Conservation (phyloP, 2,888 invertebrate species). For the Rotaria macrura region DNA sequence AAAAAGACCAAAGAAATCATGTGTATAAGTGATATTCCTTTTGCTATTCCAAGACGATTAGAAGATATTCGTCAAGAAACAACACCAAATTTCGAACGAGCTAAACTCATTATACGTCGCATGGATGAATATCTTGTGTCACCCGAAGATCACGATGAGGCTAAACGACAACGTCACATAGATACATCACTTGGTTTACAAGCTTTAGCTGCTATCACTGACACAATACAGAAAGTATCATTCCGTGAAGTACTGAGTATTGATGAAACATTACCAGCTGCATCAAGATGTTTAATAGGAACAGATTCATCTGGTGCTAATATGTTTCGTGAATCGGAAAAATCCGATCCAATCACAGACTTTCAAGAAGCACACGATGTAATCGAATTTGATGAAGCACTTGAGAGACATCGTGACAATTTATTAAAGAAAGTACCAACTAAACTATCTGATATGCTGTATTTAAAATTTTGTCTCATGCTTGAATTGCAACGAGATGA, state of each 20-base stretch:
- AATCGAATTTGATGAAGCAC: neutral
- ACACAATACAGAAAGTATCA: neutral
- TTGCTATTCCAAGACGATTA: slow-evolving; percentile 10
- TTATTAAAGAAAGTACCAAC: neutral
- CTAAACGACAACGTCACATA: neutral
- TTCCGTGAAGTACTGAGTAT: slow-evolving; percentile 17
- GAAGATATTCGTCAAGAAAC: neutral
- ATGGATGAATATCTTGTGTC: neutral
- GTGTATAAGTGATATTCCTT: slow-evolving; percentile 2
- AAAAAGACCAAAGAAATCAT: neutral
- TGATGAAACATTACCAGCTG: neutral
- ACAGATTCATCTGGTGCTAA: neutral
- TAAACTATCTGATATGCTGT: neutral
- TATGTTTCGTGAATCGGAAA: neutral
- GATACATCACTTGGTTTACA: neutral
- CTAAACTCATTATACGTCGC: neutral
- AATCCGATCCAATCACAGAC: slow-evolving; percentile 2
- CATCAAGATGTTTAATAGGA: neutral
- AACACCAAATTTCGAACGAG: neutral
- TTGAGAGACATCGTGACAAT: neutral
- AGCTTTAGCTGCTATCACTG: neutral
- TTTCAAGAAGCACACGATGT: slow-evolving; percentile 17
- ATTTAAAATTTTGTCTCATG: neutral
- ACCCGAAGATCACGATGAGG: neutral
- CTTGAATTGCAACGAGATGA: neutral